Base-by-base conservation (phyloP, 2,797 vertebrate species). In the Sebastiscus tertius region DNA sequence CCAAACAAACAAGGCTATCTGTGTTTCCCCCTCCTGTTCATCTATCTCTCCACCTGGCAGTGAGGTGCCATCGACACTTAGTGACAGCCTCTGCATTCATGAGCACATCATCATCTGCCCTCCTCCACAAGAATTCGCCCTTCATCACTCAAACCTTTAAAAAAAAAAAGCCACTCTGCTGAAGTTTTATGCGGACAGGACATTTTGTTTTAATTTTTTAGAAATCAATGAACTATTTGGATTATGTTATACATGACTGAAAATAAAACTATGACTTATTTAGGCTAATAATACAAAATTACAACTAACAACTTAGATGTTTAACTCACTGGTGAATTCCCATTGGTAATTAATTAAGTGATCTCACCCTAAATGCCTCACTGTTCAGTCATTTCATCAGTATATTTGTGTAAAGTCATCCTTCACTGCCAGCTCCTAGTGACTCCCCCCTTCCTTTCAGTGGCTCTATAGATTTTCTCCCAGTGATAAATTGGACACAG, bases 401-500 rank as follows among this genome's bases (percentile, higher is more conserved):
- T 76, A 84, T 56, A 89, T 89, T 81, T 74, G 77, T 87, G 80
- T 81, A 55, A 79, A 86, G 80, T 81, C 87, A 91, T 94, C 86
- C 83, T 76, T 94, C 90, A 92, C 82, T 90, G 84, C 87, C 90
- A 89, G 63, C 74, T 88, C 72, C 81, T 34, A 86, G 68, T 89
- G 85, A 90, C 91, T 88, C 87, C 82, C 87, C 72, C 88, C 79
- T 88, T 90, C 73, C 83, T 83, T 78, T 91, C 88, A 88, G 70
- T 87, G 82, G 90, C 81, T 88, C 83, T 91, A 95, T 94, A 79
- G 93, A 95, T 94, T 94, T 93, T 91, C 78, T 82, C 88, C 83
- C 89, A 88, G 90, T 94, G 94, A 95, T 95, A 90, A 92, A 95
- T 95, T 94, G 90, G 93, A 91, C 92, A 87, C 42, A 18, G 75